phyloP scores from a whole-genome alignment of 2,113 vertebrate genomes.

The Athene noctua region DNA sequence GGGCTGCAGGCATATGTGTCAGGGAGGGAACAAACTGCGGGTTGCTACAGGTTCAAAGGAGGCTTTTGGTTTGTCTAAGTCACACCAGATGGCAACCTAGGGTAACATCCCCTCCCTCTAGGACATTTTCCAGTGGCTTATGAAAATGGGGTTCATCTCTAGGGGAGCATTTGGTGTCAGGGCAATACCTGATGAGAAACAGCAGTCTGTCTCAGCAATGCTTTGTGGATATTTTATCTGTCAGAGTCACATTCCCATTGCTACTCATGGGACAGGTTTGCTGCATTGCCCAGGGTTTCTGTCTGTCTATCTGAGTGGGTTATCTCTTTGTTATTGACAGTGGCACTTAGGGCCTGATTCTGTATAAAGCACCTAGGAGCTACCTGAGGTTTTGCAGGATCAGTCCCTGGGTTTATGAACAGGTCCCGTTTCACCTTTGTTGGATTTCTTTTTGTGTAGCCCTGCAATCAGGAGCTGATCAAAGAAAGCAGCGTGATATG shows the following conservation, averaged over 20 bases:
- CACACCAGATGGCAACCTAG: neutral
- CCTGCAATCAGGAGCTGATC: neutral
- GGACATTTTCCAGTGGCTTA: neutral
- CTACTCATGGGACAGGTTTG: neutral
- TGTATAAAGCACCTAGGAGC: neutral
- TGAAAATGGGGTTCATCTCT: neutral
- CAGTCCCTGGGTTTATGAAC: neutral
- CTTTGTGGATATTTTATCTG: neutral
- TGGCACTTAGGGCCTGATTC: neutral
- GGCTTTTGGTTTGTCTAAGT: neutral
- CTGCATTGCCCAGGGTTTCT: neutral
- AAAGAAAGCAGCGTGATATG: neutral
- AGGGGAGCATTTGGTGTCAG: neutral
- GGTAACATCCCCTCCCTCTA: neutral
- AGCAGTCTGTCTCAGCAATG: neutral
- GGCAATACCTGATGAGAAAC: neutral
- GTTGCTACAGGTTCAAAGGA: neutral
- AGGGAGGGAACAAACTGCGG: neutral
- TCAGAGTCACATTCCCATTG: neutral
- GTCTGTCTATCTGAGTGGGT: neutral
- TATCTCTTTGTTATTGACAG: neutral
- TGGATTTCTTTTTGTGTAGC: neutral
- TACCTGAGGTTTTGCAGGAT: neutral
- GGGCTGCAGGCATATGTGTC: neutral
- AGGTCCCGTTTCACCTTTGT: neutral